Evolutionary conservation across 2,797 vertebrate species (phyloP), one percentile per base, ranked within the genome.

Genomic region (Sebastes trivittatus): DNA sequence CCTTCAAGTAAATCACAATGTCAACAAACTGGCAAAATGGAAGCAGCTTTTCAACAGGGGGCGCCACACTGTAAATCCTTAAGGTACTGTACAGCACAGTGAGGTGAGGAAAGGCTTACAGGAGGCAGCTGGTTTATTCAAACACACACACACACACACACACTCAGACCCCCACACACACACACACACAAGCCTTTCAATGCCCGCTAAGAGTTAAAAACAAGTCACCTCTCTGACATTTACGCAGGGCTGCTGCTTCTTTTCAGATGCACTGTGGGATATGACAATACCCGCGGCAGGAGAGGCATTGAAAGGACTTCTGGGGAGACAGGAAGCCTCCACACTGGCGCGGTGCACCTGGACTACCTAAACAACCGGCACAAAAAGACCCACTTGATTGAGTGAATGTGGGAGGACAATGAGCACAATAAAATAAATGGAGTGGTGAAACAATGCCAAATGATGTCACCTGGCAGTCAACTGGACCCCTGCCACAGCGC

Each of bases 201-300:
- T 78, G 87, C 81, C 89, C 86, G 84, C 83, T 75, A 91, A 89
- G 90, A 94, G 92, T 94, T 93, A 91, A 94, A 93, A 93, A 93
- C 93, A 94, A 95, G 92, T 93, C 91, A 93, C 94, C 89, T 93
- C 90, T 87, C 81, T 93, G 94, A 94, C 94, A 94, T 94, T 93
- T 92, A 89, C 10, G 75, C 88, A 76, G 87, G 82, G 87, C 84
- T 93, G 92, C 93, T 92, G 91, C 91, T 91, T 93, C 92, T 89
- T 93, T 94, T 94, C 92, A 93, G 88, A 92, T 80, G 89, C 90
- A 85, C 92, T 84, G 92, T 88, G 88, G 94, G 93, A 90, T 91
- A 91, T 91, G 92, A 93, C 94, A 95, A 94, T 93, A 93, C 91
- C 91, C 90, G 82, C 82, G 75, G 88, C 89, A 87, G 88, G 90